These are phyloP conservation scores for Phoeniculus purpureus DNA, from an alignment of 2,797 vertebrate genomes.

Conservation along the genomic window DNA sequence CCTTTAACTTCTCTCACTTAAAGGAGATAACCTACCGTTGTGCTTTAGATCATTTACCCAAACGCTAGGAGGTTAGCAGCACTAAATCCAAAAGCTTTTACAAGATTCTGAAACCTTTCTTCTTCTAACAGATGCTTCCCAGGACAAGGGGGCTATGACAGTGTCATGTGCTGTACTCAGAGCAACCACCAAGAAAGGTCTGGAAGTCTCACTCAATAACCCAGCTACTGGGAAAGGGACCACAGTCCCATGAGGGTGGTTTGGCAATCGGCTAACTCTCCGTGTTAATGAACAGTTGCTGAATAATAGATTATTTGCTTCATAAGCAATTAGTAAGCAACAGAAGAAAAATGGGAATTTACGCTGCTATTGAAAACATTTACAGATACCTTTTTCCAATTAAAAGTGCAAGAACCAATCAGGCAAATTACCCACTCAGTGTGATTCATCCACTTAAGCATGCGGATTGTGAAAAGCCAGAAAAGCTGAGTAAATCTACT, in stretches of 20 bases:
- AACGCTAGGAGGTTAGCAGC: background rate
- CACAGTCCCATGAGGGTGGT: background rate
- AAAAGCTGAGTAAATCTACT: constrained; percentile 14
- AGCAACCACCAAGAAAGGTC: fast-evolving
- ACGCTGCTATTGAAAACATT: background rate
- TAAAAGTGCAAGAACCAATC: background rate
- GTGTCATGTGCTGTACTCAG: background rate
- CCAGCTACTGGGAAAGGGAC: background rate
- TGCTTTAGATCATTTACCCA: background rate
- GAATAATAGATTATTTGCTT: background rate
- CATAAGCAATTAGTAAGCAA: background rate
- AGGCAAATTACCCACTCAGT: background rate
- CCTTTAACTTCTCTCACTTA: background rate
- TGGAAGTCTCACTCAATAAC: background rate
- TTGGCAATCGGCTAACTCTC: background rate
- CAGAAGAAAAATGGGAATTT: background rate
- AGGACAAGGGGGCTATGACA: background rate
- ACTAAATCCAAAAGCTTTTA: background rate
- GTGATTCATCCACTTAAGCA: background rate
- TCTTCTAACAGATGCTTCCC: background rate
- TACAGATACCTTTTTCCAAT: background rate
- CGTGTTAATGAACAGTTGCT: background rate
- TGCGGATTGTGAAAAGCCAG: background rate
- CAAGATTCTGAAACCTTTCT: background rate
- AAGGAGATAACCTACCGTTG: background rate